Base-by-base conservation (phyloP, 92 coral and sea anemone genomes). In the Actinostola sp. region DNA sequence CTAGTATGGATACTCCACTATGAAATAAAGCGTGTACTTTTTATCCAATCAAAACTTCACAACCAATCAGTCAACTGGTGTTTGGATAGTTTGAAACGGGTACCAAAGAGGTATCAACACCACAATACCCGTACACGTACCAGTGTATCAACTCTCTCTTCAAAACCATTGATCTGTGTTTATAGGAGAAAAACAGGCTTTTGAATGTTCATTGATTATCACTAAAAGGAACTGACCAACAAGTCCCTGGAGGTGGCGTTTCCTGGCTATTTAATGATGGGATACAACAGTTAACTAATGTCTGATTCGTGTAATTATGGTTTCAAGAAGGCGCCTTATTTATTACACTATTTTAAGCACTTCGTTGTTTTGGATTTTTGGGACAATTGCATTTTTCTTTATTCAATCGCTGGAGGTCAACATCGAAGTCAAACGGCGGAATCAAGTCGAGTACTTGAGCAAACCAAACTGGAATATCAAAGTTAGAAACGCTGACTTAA, bases 311-410 rank as follows among this genome's bases (percentile, higher is more conserved):
- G 15, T 0, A n/a, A 75, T 23, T 44, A 75, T 91, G 82, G 21
- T 91, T 56, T 92, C 97, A 53, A 77, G 97, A 78, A 75, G 98
- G 23, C 89, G 89, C 14, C 59, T 84, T 9, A 66, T 94, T 14
- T 94, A 91, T 72, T 91, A 94, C 68, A 86, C 97, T 34, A 88
- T 94, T 66, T 75, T 94, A 35, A 68, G 80, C 16, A 92, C 91
- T 16, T 91, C 98, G 20, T 74, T 92, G 60, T 84, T 86, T 39
- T 94, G 98, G 98, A 78, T 94, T 27, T 84, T 91, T 72, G 97
- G 97, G 56, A 94, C 98, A 8, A 74, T 94, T 34, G 67, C 92
- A 20, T 94, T 94, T 72, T 87, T 94, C 60, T 78, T 91, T 51
- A 81, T 87, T 41, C 97, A 90, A 30, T 90, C 97, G 7, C 54